Percentiles rank a stretch among this genome's conserved stretches.
Conservation (phyloP, 2,797 vertebrate genomes). For the Xerus rutilus region DNA sequence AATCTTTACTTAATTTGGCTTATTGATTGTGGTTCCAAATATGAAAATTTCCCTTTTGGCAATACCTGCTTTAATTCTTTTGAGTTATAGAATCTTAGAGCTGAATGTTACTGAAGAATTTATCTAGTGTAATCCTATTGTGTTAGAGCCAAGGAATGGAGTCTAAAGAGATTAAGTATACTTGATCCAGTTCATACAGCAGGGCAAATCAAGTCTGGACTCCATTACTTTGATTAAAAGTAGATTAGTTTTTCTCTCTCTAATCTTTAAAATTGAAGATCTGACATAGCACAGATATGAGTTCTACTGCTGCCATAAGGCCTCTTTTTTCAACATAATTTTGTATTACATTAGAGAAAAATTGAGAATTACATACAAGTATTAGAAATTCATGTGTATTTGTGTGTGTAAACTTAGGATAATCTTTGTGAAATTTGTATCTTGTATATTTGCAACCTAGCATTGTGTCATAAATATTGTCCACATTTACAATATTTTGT, state of each 20-base stretch:
- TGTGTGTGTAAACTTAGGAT: background rate
- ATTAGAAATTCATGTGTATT: background rate
- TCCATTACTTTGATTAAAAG: background rate
- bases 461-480: background rate
- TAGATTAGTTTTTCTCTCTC: slow-evolving; percentile 12
- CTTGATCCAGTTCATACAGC: background rate
- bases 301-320: background rate
- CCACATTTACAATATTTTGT: slow-evolving; percentile 9
- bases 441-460: background rate
- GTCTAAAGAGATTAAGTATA: background rate
- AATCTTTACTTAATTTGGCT: background rate
- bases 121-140: background rate
- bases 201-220: background rate
- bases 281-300: background rate
- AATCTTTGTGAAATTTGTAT: background rate
- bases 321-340: background rate
- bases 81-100: background rate
- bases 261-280: background rate
- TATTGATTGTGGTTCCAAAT: background rate
- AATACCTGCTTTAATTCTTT: background rate
- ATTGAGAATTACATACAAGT: background rate
- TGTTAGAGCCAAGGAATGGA: background rate
- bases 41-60: background rate
- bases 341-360: background rate
- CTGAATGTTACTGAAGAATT: background rate